Evolutionary conservation across 2,888 invertebrate species (phyloP).

Genomic region (Netelia inedita): DNA sequence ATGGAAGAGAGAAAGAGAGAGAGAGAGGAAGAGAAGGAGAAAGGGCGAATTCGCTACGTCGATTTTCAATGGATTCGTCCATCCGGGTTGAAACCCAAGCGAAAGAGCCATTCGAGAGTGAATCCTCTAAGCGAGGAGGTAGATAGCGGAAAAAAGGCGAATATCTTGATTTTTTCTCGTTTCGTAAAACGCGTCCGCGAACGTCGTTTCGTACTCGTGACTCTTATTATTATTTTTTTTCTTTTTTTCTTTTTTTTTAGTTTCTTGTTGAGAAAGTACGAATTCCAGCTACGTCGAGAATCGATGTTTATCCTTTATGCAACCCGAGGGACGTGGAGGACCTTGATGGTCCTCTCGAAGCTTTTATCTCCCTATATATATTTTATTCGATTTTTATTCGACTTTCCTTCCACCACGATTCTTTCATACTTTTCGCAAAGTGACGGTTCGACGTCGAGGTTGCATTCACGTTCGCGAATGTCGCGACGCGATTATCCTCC

Average conservation of each 20-base stretch:
- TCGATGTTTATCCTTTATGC: no score
- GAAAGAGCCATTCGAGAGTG: conserved; percentile 21
- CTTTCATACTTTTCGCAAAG: not conserved
- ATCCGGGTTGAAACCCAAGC: conserved; percentile 8
- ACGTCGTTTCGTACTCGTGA: not conserved
- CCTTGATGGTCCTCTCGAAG: no score
- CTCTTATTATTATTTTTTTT: no score
- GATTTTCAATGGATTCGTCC: conserved; percentile 46
- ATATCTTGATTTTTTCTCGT: conserved; percentile 37
- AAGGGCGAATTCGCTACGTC: conserved; percentile 5
- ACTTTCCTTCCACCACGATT: no score
- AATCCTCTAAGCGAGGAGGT: conserved; percentile 28
- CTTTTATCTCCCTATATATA: no score
- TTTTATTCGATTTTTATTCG: no score
- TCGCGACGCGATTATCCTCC: not conserved
- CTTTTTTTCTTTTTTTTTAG: not conserved
- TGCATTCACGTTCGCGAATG: not conserved
- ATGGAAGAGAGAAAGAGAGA: no score
- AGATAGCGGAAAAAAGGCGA: not conserved
- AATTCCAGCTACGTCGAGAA: no score
- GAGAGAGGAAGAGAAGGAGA: not conserved
- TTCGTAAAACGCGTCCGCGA: not conserved
- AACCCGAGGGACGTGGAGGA: no score
- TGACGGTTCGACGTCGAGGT: conserved; percentile 2
- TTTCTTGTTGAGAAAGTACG: not conserved